phyloP scores from a whole-genome alignment of 2,888 invertebrate genomes.

The Cephus rjabovi region DNA sequence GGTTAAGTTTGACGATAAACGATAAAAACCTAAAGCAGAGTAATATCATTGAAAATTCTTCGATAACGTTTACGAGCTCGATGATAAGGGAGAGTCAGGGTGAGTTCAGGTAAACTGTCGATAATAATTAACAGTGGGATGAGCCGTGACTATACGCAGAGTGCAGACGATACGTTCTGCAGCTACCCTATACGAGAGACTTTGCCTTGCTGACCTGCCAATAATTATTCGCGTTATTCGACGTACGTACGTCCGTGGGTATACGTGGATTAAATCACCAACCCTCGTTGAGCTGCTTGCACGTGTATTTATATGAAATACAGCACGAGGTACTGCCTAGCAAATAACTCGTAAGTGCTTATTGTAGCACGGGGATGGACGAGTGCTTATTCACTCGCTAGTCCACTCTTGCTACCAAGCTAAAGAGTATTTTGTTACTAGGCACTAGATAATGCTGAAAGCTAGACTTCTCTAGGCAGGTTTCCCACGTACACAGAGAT shows the following conservation, averaged over 20 bases:
- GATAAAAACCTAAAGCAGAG: not conserved
- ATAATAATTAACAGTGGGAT: conserved; percentile 43
- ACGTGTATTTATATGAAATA: not conserved
- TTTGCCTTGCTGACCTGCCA: conserved; percentile 43
- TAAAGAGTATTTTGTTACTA: conserved; percentile 43
- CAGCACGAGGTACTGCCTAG: not conserved
- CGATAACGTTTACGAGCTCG: not conserved
- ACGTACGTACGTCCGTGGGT: not conserved
- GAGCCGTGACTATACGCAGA: not conserved
- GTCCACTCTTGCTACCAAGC: not conserved
- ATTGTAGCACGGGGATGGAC: not conserved
- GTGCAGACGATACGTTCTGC: not conserved
- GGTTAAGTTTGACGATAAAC: not conserved
- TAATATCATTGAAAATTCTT: not conserved
- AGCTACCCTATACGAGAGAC: conserved; percentile 26
- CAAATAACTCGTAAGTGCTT: not conserved
- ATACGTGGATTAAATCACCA: not conserved
- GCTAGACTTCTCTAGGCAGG: conserved; percentile 19
- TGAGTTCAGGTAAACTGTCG: conserved; percentile 37
- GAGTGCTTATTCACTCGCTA: not conserved
- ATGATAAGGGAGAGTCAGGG: conserved; percentile 29
- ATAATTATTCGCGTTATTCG: conserved; percentile 33
- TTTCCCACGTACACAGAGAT: conserved; percentile 10
- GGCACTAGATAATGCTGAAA: conserved; percentile 37
- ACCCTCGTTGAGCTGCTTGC: not conserved